phyloP scores from a whole-genome alignment of 2,797 vertebrate genomes.

The Tenualosa thibaudeaui region DNA sequence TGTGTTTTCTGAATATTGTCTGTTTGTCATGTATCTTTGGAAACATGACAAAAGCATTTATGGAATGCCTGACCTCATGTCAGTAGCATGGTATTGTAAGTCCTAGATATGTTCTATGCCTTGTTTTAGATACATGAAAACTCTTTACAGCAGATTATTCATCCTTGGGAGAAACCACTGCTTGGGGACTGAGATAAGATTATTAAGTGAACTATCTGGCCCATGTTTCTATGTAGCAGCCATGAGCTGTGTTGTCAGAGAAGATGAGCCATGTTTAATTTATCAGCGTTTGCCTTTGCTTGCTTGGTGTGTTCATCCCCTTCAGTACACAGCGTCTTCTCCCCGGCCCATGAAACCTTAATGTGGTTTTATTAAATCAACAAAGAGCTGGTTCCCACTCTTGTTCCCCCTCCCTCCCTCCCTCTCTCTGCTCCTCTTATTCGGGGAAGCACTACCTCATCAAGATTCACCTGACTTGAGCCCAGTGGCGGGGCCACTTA shows the following conservation, averaged over 20 bases:
- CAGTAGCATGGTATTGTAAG: not conserved
- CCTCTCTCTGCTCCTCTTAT: no score
- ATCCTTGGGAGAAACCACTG: not conserved
- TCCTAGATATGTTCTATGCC: not conserved
- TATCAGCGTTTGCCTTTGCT: slow-evolving; percentile 9
- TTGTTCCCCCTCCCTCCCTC: not conserved
- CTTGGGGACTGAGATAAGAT: slow-evolving; percentile 2
- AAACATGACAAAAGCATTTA: not conserved
- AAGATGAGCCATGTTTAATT: slow-evolving; percentile 1
- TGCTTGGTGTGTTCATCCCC: slow-evolving; percentile 3
- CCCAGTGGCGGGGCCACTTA: not conserved
- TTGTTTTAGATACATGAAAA: not conserved
- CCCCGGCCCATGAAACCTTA: slow-evolving; percentile 42
- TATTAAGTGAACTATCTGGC: not conserved
- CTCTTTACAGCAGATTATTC: not conserved
- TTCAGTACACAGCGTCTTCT: slow-evolving; percentile 28
- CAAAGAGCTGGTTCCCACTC: slow-evolving; percentile 36
- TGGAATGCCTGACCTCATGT: no score
- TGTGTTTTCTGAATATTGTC: not conserved
- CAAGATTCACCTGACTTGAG: not conserved
- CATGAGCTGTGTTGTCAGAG: not conserved
- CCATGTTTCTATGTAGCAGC: not conserved
- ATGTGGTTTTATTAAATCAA: slow-evolving; percentile 56
- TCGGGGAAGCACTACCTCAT: no score
- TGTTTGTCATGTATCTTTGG: not conserved